Percentiles rank a stretch among this genome's conserved stretches.
Evolutionary conservation across 2,797 vertebrate genomes (phyloP).

Genomic region (Naso thynnoides): DNA sequence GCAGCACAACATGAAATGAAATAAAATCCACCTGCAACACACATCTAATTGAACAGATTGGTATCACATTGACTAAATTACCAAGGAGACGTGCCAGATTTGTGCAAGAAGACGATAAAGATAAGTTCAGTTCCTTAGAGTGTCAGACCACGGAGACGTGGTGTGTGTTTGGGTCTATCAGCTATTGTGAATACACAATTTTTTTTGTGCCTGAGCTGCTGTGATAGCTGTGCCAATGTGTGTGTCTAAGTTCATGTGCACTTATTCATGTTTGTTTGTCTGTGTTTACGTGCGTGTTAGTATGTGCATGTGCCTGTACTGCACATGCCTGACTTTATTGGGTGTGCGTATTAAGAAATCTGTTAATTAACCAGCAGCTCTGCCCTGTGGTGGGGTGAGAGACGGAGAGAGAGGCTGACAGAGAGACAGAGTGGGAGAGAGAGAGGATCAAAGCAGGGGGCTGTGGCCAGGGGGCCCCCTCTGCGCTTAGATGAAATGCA

Average conservation of each 20-base stretch:
- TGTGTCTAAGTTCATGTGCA: background rate
- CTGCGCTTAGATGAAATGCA: conserved; percentile 95
- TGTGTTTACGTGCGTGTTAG: conserved; percentile 5
- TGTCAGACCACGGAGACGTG: conserved; percentile 20
- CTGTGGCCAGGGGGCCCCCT: conserved; percentile 92
- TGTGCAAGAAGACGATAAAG: conserved; percentile 48
- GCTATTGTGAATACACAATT: background rate
- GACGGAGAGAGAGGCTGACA: conserved; percentile 36
- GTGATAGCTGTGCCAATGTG: conserved; percentile 25
- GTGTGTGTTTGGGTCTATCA: conserved; percentile 50
- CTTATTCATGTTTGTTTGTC: background rate
- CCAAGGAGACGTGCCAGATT: conserved; percentile 47
- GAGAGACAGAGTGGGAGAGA: conserved; percentile 32
- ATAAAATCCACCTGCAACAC: conserved; percentile 53
- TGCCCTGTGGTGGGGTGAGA: conserved; percentile 83
- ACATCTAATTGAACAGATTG: conserved; percentile 42
- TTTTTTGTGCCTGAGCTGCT: conserved; percentile 2
- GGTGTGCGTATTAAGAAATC: conserved; percentile 90
- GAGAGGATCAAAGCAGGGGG: conserved; percentile 93
- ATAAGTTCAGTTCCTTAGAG: conserved; percentile 40
- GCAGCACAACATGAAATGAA: conserved; percentile 34
- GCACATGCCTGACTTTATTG: conserved; percentile 49
- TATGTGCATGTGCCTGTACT: conserved; percentile 4
- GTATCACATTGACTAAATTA: conserved; percentile 48
- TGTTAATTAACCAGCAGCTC: conserved; percentile 95